A percentile compares a stretch with the other conserved stretches of the same genome.
These are phyloP conservation scores for Myotis planiceps DNA, from an alignment of 2,797 vertebrate genomes.

Conservation along the genomic window DNA sequence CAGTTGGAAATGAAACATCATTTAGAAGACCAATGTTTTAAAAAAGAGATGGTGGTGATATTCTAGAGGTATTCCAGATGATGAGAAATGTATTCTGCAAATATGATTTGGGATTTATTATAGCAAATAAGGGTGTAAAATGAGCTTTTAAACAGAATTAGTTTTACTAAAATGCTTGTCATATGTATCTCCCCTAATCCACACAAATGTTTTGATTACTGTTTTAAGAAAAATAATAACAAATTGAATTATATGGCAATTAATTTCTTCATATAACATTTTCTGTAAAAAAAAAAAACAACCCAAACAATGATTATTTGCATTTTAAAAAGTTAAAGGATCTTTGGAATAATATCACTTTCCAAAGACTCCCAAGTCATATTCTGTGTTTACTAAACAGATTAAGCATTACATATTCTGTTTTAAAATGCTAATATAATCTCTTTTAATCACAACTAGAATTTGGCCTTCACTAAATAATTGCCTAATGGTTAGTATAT, in stretches of 20 bases:
- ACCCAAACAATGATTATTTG: neutral
- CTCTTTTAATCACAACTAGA: constrained; percentile 50
- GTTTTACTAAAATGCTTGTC: neutral
- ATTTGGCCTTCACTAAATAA: constrained; percentile 64
- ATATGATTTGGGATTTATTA: neutral
- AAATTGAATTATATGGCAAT: neutral
- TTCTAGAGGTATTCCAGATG: constrained; percentile 39
- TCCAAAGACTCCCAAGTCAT: neutral
- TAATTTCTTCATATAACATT: neutral
- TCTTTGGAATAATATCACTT: neutral
- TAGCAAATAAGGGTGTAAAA: neutral
- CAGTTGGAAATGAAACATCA: constrained; percentile 76
- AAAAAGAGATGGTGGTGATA: constrained; percentile 38
- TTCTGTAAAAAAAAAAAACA: neutral
- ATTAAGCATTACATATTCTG: neutral
- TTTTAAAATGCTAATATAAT: constrained; percentile 45
- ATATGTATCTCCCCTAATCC: neutral
- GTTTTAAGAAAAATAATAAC: constrained; percentile 43
- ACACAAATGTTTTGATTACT: constrained; percentile 18
- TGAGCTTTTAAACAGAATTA: neutral
- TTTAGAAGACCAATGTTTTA: constrained; percentile 68
- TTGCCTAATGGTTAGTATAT: constrained; percentile 41
- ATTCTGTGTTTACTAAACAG: constrained; percentile 48
- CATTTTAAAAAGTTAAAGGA: neutral
- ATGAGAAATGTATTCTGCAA: neutral